Evolutionary conservation across 2,113 vertebrate species (phyloP).

Genomic region (Paradoxurus hermaphroditus): DNA sequence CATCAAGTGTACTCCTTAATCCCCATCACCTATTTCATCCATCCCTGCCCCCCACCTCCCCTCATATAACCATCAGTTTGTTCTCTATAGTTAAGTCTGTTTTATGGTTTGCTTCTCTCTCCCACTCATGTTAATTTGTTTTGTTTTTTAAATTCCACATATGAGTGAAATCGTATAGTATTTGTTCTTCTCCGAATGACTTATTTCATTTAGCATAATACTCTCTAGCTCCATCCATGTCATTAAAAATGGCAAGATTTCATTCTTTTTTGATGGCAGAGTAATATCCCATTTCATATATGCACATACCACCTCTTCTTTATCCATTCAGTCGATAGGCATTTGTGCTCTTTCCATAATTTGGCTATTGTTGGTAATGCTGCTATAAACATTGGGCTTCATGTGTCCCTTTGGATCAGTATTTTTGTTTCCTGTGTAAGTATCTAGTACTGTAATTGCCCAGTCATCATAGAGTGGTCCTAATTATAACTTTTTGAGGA

Average conservation of each 20-base stretch:
- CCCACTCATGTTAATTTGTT: neutral
- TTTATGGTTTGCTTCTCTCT: neutral
- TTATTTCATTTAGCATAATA: neutral
- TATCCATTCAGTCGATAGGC: no score
- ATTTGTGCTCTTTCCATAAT: neutral
- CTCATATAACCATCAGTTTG: neutral
- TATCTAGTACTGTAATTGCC: neutral
- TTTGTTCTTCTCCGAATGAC: neutral
- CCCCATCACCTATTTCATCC: neutral
- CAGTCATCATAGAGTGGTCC: no score
- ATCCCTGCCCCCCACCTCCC: neutral
- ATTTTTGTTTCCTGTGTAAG: neutral
- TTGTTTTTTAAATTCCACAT: neutral
- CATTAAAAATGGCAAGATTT: no score
- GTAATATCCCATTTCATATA: no score
- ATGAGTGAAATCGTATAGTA: neutral
- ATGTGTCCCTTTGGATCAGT: neutral
- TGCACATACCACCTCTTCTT: no score
- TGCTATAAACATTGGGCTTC: neutral
- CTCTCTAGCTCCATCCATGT: no score
- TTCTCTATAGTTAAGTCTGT: neutral
- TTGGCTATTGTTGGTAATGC: neutral
- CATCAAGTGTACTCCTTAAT: neutral
- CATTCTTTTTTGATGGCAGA: no score
- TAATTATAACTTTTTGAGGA: neutral